Conservation (phyloP, 2,888 invertebrate genomes). For the Pimpla rufipes region DNA sequence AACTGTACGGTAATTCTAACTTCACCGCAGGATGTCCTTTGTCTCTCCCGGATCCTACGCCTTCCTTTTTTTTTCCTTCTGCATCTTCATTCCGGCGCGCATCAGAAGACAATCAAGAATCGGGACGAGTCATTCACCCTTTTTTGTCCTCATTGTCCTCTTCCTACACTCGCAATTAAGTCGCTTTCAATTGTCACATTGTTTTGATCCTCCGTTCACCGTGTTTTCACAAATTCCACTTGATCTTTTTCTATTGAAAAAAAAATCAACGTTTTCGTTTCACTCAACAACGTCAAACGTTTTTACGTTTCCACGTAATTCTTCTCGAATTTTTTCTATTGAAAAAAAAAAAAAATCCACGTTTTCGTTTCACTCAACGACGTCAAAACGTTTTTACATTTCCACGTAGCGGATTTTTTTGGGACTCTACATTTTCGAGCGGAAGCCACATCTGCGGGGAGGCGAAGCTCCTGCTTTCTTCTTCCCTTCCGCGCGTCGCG, state of each 20-base stretch:
- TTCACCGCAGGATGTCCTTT: slow-evolving; percentile 79
- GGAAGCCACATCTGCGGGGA: neutral
- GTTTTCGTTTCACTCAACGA: neutral
- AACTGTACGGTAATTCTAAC: slow-evolving; percentile 46
- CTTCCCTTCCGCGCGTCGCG: slow-evolving; percentile 27
- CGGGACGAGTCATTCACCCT: slow-evolving; percentile 11
- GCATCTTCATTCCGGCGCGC: slow-evolving; percentile 4
- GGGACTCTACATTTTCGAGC: slow-evolving; percentile 5
- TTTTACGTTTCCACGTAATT: too few relatives aligned
- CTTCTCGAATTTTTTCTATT: too few relatives aligned
- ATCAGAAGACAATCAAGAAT: slow-evolving; percentile 23
- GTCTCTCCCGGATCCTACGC: slow-evolving; percentile 65
- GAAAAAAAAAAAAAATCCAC: neutral
- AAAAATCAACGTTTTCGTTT: too few relatives aligned
- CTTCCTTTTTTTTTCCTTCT: slow-evolving; percentile 36
- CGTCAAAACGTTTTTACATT: neutral
- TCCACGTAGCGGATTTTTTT: neutral
- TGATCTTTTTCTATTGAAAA: too few relatives aligned
- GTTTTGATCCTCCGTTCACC: neutral
- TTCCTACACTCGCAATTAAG: neutral
- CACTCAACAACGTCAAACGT: too few relatives aligned
- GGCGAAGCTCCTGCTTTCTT: slow-evolving; percentile 37
- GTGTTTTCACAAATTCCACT: neutral
- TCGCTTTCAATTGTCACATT: neutral
- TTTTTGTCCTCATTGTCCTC: neutral